These are phyloP conservation scores for Irena cyanogastra DNA, from an alignment of 2,113 vertebrate species.

Conservation along the genomic window DNA sequence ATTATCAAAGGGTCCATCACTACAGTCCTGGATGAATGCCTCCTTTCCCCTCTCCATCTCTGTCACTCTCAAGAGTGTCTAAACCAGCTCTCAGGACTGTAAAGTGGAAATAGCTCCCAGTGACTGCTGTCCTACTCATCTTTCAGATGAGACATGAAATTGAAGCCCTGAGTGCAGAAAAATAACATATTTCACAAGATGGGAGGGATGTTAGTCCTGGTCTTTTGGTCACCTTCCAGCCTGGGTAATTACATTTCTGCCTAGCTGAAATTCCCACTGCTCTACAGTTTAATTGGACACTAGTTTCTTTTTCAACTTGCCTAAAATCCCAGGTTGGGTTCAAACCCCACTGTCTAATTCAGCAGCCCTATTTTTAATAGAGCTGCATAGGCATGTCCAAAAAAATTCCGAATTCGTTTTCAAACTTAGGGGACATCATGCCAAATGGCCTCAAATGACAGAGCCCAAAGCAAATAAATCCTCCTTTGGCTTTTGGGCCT, in stretches of 20 bases:
- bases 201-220: neutral
- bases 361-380: neutral
- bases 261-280: neutral
- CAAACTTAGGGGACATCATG: neutral
- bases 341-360: neutral
- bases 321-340: neutral
- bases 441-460: neutral
- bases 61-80: constrained; percentile 13
- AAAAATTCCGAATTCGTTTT: neutral
- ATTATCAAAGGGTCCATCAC: constrained; percentile 34
- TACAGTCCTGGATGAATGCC: constrained; percentile 25
- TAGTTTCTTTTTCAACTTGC: neutral
- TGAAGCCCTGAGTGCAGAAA: constrained; percentile 12
- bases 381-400: neutral
- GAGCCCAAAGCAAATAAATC: neutral
- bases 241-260: constrained; percentile 6
- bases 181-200: neutral
- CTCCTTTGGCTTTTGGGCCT: neutral
- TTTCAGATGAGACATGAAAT: constrained; percentile 39
- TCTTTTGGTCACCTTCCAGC: constrained; percentile 6
- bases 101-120: neutral
- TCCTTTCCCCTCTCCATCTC: neutral
- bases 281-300: neutral
- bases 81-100: neutral
- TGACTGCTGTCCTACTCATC: constrained; percentile 14